A percentile compares a stretch with the other conserved stretches of the same genome.
Evolutionary conservation across 1,140 invertebrate species (phyloP).

Genomic region (Aphidius gifuensis): DNA sequence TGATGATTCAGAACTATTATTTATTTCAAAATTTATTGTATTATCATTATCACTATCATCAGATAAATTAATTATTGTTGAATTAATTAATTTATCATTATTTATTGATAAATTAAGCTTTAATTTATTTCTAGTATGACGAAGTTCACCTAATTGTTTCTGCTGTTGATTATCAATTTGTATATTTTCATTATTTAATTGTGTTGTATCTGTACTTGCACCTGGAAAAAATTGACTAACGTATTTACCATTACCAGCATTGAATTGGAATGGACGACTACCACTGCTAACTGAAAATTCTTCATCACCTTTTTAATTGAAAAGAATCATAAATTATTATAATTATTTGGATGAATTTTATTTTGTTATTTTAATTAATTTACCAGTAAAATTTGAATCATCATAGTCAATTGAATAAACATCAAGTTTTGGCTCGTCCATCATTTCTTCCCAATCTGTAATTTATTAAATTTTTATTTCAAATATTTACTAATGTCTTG

Average conservation of each 20-base stretch:
- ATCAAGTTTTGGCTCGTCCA: slow-evolving; percentile 47
- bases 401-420: slow-evolving; percentile 50
- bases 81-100: slow-evolving; percentile 13
- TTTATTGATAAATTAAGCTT: slow-evolving; percentile 64
- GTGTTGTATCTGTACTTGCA: slow-evolving; percentile 32
- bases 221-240: slow-evolving; percentile 73
- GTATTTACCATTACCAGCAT: slow-evolving; percentile 56
- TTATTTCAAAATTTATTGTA: slow-evolving; percentile 20
- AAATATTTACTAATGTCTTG: slow-evolving; percentile 11
- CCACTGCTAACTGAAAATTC: slow-evolving; percentile 72
- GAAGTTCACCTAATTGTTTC: slow-evolving; percentile 63
- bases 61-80: slow-evolving; percentile 4
- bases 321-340: slow-evolving; percentile 12
- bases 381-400: slow-evolving; percentile 36
- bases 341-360: slow-evolving; percentile 4
- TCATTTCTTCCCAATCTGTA: slow-evolving; percentile 52
- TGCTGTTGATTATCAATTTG: slow-evolving; percentile 30
- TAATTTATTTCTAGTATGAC: slow-evolving; percentile 69
- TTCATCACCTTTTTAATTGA: slow-evolving; percentile 51
- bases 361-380: neutral
- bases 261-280: slow-evolving; percentile 65
- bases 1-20: slow-evolving; percentile 14
- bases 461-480: neutral
- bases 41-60: slow-evolving; percentile 21
- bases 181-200: slow-evolving; percentile 31